A percentile compares a stretch with the other conserved stretches of the same genome.
phyloP scores from a whole-genome alignment of 1,140 invertebrate species.

The Meloidogyne exigua region DNA sequence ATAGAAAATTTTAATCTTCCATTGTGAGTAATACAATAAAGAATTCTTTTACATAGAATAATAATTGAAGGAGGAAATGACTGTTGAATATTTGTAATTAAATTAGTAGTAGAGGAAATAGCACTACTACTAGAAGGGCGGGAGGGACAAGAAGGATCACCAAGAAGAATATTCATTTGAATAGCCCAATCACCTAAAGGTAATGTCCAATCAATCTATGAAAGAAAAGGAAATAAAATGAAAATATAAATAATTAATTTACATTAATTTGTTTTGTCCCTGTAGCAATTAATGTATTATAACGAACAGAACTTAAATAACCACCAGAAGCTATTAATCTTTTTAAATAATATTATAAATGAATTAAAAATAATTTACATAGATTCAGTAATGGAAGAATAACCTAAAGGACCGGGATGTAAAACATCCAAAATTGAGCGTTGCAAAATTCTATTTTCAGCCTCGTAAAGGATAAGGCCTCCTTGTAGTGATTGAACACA shows the following conservation, averaged over 20 bases:
- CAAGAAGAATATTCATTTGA: constrained; percentile 26
- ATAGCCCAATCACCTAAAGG: constrained; percentile 50
- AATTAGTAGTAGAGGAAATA: no score
- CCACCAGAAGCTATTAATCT: constrained; percentile 36
- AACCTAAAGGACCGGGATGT: constrained; percentile 46
- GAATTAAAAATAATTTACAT: constrained; percentile 9
- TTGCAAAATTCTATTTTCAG: constrained; percentile 42
- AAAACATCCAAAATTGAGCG: constrained; percentile 31
- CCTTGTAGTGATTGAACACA: constrained; percentile 50
- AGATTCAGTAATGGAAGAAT: constrained; percentile 39
- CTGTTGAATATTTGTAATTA: background rate
- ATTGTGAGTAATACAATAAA: constrained; percentile 54
- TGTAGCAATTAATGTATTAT: constrained; percentile 28
- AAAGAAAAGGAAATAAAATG: no score
- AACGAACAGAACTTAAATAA: constrained; percentile 35
- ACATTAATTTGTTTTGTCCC: constrained; percentile 27
- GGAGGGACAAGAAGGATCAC: constrained; percentile 24
- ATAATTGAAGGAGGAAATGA: constrained; percentile 49
- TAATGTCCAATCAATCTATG: constrained; percentile 47
- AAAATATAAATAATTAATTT: background rate
- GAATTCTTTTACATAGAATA: constrained; percentile 41
- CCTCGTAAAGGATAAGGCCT: constrained; percentile 40
- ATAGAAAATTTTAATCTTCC: constrained; percentile 43
- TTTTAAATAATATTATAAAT: constrained; percentile 2
- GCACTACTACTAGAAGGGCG: background rate